These are phyloP conservation scores for Drosophila fungiperda DNA, from an alignment of 2,888 invertebrate genomes.

Conservation along the genomic window DNA sequence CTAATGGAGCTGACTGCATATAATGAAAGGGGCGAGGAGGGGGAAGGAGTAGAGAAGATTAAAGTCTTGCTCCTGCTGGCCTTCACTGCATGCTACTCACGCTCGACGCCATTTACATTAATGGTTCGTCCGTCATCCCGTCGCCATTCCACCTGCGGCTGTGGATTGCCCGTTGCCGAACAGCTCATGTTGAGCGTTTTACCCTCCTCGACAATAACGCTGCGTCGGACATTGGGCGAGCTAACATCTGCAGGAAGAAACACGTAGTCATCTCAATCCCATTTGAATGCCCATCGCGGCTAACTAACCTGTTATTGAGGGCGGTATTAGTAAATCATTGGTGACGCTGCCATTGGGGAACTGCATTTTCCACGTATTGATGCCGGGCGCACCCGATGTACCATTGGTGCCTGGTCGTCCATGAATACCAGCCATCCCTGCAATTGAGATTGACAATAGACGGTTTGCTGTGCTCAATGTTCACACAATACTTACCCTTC, in stretches of 20 bases:
- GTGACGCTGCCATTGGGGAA: slow-evolving; percentile 87
- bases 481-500: slow-evolving; percentile 86
- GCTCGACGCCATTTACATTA: slow-evolving; percentile 88
- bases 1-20: slow-evolving; percentile 89
- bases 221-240: slow-evolving; percentile 83
- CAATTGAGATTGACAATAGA: not conserved
- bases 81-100: slow-evolving; percentile 84
- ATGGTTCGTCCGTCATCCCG: slow-evolving; percentile 88
- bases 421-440: slow-evolving; percentile 87
- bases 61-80: not conserved
- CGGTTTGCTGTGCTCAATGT: not conserved
- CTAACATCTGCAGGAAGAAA: slow-evolving; percentile 72
- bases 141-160: slow-evolving; percentile 92
- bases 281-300: too few relatives aligned
- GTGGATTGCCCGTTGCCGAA: slow-evolving; percentile 91
- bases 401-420: slow-evolving; percentile 91
- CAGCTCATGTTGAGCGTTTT: slow-evolving; percentile 93
- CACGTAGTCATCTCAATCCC: not conserved
- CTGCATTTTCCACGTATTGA: slow-evolving; percentile 90
- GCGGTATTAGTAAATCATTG: slow-evolving; percentile 92
- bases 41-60: not conserved
- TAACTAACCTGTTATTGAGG: slow-evolving; percentile 90
- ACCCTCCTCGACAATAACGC: slow-evolving; percentile 91
- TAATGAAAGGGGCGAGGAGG: slow-evolving; percentile 43
- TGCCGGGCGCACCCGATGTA: slow-evolving; percentile 91